Evolutionary conservation across 2,113 vertebrate species (phyloP).

Genomic region (Mus pahari): DNA sequence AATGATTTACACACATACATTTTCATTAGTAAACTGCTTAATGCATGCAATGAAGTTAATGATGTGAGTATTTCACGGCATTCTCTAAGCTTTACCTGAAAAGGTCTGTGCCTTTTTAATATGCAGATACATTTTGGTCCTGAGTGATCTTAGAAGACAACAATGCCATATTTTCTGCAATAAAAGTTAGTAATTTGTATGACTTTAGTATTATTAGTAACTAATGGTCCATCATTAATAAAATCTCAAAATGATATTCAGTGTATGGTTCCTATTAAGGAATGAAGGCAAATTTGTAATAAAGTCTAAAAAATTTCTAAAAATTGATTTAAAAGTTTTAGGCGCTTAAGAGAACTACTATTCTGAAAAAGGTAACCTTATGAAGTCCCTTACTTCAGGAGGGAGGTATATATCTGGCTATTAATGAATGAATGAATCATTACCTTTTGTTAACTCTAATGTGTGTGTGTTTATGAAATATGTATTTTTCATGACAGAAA

Average conservation of each 20-base stretch:
- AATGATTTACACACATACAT: slow-evolving; percentile 42
- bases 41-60: slow-evolving; percentile 17
- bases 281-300: slow-evolving; percentile 63
- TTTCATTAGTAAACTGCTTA: slow-evolving; percentile 58
- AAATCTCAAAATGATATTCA: slow-evolving; percentile 64
- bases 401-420: slow-evolving; percentile 40
- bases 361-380: slow-evolving; percentile 59
- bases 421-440: neutral
- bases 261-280: slow-evolving; percentile 56
- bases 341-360: slow-evolving; percentile 51
- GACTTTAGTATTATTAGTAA: slow-evolving; percentile 54
- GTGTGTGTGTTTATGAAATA: slow-evolving; percentile 24
- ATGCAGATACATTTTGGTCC: slow-evolving; percentile 61
- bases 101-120: slow-evolving; percentile 19
- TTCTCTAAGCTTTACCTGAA: slow-evolving; percentile 51
- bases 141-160: slow-evolving; percentile 48
- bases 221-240: slow-evolving; percentile 35
- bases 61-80: slow-evolving; percentile 59
- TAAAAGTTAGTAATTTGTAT: slow-evolving; percentile 53
- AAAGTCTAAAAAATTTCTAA: slow-evolving; percentile 60
- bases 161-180: slow-evolving; percentile 44
- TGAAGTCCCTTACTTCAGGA: slow-evolving; percentile 40
- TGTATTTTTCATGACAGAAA: slow-evolving; percentile 50
- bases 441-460: slow-evolving; percentile 47
- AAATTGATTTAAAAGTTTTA: slow-evolving; percentile 62